phyloP scores from a whole-genome alignment of 2,797 vertebrate species.

The Masticophis lateralis region DNA sequence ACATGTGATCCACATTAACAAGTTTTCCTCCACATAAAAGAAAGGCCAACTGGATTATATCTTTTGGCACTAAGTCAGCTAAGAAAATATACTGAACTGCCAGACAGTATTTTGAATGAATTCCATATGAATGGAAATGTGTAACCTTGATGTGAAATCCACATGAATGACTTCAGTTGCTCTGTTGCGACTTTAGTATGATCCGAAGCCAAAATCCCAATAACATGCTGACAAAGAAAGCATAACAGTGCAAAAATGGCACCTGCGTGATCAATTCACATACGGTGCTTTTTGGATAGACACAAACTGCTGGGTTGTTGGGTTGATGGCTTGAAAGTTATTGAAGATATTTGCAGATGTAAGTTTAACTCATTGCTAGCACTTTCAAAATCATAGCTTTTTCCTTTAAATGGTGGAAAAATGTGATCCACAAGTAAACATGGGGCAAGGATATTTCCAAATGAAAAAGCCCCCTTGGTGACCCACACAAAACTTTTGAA shows the following conservation, averaged over 20 bases:
- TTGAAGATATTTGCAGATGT: slow-evolving; percentile 3
- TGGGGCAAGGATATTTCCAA: neutral
- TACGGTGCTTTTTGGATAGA: slow-evolving; percentile 25
- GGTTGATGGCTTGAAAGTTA: neutral
- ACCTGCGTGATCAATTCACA: slow-evolving; percentile 32
- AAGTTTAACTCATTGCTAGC: neutral
- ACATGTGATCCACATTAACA: slow-evolving; percentile 21
- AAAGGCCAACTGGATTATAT: slow-evolving; percentile 23
- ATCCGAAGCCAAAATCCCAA: slow-evolving; percentile 25
- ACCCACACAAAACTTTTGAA: neutral
- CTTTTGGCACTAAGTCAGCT: slow-evolving; percentile 16
- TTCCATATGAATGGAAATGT: slow-evolving; percentile 11
- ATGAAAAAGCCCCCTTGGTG: neutral
- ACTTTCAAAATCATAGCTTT: neutral
- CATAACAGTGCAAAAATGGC: neutral
- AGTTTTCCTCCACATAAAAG: slow-evolving; percentile 44
- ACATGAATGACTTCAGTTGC: slow-evolving; percentile 31
- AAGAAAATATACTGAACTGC: slow-evolving; percentile 36
- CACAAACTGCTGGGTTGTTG: neutral
- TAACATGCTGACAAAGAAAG: slow-evolving; percentile 25
- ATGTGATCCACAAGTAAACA: neutral
- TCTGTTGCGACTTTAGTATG: slow-evolving; percentile 11
- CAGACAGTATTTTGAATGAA: slow-evolving; percentile 58
- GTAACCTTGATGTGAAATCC: slow-evolving; percentile 40
- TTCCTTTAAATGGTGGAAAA: neutral